Conservation (phyloP, 2,113 vertebrate genomes). For the Colaptes auratus region DNA sequence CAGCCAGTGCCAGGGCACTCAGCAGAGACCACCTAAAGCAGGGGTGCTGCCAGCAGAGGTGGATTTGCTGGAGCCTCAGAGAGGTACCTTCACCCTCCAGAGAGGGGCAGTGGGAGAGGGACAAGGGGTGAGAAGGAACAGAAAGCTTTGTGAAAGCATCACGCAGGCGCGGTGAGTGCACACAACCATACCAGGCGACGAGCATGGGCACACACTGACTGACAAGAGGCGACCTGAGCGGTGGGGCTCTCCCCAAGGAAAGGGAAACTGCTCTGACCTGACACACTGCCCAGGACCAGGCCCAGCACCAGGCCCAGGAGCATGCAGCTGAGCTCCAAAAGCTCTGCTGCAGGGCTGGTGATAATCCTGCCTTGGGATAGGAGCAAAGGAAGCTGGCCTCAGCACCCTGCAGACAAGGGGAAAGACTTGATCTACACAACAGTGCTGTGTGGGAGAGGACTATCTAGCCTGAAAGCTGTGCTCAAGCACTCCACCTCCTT, state of each 20-base stretch:
- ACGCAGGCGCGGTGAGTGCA: background rate
- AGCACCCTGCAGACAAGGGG: background rate
- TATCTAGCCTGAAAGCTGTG: background rate
- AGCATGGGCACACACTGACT: background rate
- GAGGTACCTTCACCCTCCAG: background rate
- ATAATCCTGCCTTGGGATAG: background rate
- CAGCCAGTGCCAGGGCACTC: background rate
- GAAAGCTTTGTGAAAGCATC: constrained; percentile 35
- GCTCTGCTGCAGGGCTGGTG: background rate
- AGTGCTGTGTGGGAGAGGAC: background rate
- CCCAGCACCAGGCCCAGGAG: background rate
- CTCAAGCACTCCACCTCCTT: background rate
- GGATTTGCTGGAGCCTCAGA: background rate
- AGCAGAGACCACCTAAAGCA: background rate
- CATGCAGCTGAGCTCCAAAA: background rate
- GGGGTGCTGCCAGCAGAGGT: background rate
- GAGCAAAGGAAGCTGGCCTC: background rate
- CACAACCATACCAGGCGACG: background rate
- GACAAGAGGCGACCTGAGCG: background rate
- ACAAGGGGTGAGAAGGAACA: background rate
- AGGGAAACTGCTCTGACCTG: background rate
- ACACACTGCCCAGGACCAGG: background rate
- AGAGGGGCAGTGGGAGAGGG: background rate
- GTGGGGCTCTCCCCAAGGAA: background rate
- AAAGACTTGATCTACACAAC: background rate